Percentiles rank a stretch among this genome's conserved stretches.
Conservation (phyloP, 2,888 invertebrate genomes). For the Pristionchus japonicus region DNA sequence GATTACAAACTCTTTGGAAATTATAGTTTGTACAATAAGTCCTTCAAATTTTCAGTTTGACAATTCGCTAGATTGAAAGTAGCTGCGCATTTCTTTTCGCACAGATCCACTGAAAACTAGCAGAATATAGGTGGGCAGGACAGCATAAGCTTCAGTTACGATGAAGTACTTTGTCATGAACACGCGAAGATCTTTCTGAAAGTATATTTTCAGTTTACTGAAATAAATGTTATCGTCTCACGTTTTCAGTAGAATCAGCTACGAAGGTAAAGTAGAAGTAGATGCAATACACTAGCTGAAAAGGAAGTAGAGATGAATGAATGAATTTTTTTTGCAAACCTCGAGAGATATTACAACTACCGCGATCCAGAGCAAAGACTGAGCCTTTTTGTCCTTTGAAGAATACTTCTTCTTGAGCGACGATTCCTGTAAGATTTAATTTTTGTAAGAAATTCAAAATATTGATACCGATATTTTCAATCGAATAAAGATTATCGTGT, state of each 20-base stretch:
- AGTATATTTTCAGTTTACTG: background rate
- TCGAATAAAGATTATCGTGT: background rate
- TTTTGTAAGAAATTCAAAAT: background rate
- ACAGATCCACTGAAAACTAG: background rate
- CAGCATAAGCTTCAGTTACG: background rate
- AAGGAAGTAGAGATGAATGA: too few relatives aligned
- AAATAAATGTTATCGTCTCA: background rate
- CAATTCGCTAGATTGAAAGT: too few relatives aligned
- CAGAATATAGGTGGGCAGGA: background rate
- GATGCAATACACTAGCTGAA: background rate
- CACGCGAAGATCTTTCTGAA: background rate
- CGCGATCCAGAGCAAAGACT: background rate
- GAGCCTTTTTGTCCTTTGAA: background rate
- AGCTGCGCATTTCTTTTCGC: background rate
- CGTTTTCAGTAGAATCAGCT: background rate
- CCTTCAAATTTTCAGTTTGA: too few relatives aligned
- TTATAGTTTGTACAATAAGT: too few relatives aligned
- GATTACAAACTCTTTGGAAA: too few relatives aligned
- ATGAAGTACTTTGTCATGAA: background rate
- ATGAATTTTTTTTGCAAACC: background rate
- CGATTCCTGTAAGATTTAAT: background rate
- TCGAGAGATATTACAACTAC: background rate
- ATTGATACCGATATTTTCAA: background rate
- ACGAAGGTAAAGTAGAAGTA: background rate
- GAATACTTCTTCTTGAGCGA: background rate